These are phyloP conservation scores for Antennarius striatus DNA, from an alignment of 2,113 vertebrate genomes.

Conservation along the genomic window DNA sequence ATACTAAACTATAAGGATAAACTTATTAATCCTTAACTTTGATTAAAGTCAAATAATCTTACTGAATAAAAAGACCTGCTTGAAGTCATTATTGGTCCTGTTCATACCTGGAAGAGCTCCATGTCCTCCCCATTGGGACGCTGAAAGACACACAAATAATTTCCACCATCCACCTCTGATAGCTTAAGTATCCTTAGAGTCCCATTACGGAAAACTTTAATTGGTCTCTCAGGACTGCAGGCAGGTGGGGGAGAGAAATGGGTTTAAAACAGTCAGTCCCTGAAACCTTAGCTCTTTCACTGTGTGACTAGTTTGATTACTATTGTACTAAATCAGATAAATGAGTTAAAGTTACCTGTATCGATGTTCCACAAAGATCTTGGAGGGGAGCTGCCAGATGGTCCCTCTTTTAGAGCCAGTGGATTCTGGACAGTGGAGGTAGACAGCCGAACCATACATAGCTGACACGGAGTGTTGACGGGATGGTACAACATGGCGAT, in stretches of 20 bases:
- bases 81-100: constrained; percentile 5
- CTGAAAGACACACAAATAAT: constrained; percentile 79
- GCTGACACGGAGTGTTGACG: constrained; percentile 76
- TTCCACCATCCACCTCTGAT: constrained; percentile 77
- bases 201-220: constrained; percentile 80
- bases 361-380: constrained; percentile 72
- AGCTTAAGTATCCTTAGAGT: constrained; percentile 80
- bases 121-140: constrained; percentile 80
- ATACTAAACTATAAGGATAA: too few species aligned
- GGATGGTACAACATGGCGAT: constrained; percentile 48
- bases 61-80: background rate
- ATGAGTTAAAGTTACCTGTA: constrained; percentile 66
- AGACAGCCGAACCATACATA: constrained; percentile 80
- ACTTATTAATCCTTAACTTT: too few species aligned
- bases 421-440: constrained; percentile 81
- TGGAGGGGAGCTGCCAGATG: constrained; percentile 80
- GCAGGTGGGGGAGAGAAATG: constrained; percentile 34
- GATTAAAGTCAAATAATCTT: background rate
- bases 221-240: constrained; percentile 76
- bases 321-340: too few species aligned
- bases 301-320: background rate
- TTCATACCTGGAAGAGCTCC: constrained; percentile 75
- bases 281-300: background rate
- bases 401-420: constrained; percentile 66
- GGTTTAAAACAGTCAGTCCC: constrained; percentile 25